Conservation (phyloP, 2,888 invertebrate species). For the Xestia xanthographa region DNA sequence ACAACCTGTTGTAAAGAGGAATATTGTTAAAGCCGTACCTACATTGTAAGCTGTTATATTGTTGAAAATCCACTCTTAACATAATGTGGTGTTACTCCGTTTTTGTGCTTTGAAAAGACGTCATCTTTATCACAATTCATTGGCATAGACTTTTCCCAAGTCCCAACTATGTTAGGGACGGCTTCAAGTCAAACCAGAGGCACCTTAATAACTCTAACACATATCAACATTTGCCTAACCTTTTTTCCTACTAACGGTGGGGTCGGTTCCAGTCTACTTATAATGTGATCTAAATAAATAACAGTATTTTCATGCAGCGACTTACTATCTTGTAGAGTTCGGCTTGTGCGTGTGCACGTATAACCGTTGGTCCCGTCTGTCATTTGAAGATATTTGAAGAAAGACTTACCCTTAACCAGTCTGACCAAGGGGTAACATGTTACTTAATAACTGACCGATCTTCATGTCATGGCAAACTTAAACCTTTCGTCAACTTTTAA, state of each 20-base stretch:
- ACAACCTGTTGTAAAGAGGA: background rate
- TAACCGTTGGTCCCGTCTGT: background rate
- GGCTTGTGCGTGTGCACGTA: background rate
- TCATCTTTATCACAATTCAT: too few species aligned
- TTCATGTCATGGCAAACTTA: too few species aligned
- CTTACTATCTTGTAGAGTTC: background rate
- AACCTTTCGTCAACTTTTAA: too few species aligned
- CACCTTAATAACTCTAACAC: background rate
- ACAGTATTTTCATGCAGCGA: background rate
- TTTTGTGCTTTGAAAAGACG: too few species aligned
- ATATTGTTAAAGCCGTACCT: background rate
- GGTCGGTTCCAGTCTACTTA: background rate
- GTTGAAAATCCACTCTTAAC: background rate
- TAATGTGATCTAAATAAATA: background rate
- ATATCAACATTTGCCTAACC: background rate
- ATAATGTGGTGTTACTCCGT: background rate
- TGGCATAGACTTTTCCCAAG: background rate
- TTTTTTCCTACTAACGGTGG: background rate
- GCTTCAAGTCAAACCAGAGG: background rate
- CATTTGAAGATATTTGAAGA: background rate
- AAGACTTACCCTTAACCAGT: background rate
- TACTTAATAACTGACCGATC: background rate
- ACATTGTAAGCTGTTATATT: conserved; percentile 1
- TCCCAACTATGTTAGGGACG: background rate
- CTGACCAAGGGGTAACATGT: background rate